phyloP scores from a whole-genome alignment of 2,113 vertebrate genomes.

The Crotalus tigris region DNA sequence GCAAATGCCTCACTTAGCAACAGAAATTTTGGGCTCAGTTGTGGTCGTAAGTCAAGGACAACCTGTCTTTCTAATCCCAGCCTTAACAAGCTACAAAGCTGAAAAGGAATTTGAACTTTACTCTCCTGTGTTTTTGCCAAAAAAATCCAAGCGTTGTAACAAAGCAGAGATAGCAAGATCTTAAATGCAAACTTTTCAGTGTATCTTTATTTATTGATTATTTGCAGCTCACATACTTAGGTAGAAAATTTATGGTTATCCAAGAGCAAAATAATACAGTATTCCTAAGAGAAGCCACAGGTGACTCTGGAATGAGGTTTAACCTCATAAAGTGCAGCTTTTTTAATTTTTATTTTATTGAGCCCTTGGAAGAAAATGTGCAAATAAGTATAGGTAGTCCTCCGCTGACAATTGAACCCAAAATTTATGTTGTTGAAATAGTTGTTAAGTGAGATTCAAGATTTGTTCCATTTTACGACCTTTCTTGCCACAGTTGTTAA shows the following conservation, averaged over 20 bases:
- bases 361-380: background rate
- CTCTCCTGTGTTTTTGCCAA: background rate
- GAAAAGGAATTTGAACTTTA: background rate
- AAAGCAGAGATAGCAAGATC: background rate
- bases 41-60: background rate
- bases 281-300: background rate
- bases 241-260: background rate
- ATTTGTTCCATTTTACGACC: too few species aligned
- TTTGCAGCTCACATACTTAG: background rate
- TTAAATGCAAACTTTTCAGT: background rate
- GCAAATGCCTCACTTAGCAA: background rate
- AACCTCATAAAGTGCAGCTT: background rate
- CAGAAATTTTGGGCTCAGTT: background rate
- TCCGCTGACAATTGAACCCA: too few species aligned
- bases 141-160: background rate
- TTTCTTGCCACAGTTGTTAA: too few species aligned
- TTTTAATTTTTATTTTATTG: background rate
- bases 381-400: background rate
- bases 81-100: too few species aligned
- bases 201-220: background rate
- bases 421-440: too few species aligned
- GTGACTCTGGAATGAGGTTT: background rate
- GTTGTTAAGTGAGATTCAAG: too few species aligned
- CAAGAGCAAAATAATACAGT: background rate
- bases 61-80: background rate